These are phyloP conservation scores for Enhydra lutris DNA, from an alignment of 2,113 vertebrate genomes.

Conservation along the genomic window DNA sequence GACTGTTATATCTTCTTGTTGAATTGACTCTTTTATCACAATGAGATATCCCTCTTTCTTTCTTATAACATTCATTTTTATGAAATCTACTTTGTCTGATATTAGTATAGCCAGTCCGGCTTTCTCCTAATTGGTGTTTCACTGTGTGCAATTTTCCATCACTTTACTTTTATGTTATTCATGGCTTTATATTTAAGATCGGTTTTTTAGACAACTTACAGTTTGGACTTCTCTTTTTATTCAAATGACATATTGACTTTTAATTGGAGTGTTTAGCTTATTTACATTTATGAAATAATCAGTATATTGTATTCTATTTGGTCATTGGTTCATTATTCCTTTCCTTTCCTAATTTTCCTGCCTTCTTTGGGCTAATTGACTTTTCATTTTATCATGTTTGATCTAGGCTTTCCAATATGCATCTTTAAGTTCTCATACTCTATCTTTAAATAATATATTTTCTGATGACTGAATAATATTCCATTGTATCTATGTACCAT, in stretches of 20 bases:
- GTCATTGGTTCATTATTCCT: background rate
- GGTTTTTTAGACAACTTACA: background rate
- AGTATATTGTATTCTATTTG: background rate
- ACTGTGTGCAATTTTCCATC: background rate
- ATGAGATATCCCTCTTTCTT: background rate
- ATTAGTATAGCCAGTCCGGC: background rate
- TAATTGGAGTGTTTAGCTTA: background rate
- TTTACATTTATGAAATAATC: background rate
- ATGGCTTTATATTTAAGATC: background rate
- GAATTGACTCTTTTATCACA: background rate
- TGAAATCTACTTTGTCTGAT: background rate
- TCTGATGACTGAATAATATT: too few relatives aligned
- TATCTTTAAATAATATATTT: background rate
- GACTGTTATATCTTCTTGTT: background rate
- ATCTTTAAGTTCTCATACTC: background rate
- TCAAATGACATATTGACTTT: background rate
- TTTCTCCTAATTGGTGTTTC: background rate
- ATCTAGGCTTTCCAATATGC: background rate
- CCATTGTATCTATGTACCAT: too few relatives aligned
- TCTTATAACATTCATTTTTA: background rate
- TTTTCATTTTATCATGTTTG: background rate
- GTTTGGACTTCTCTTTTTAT: background rate
- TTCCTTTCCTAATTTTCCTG: background rate
- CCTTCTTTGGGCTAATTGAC: background rate
- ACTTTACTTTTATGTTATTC: background rate